Evolutionary conservation across 2,113 vertebrate species (phyloP).

Genomic region (Ploceus nigricollis): DNA sequence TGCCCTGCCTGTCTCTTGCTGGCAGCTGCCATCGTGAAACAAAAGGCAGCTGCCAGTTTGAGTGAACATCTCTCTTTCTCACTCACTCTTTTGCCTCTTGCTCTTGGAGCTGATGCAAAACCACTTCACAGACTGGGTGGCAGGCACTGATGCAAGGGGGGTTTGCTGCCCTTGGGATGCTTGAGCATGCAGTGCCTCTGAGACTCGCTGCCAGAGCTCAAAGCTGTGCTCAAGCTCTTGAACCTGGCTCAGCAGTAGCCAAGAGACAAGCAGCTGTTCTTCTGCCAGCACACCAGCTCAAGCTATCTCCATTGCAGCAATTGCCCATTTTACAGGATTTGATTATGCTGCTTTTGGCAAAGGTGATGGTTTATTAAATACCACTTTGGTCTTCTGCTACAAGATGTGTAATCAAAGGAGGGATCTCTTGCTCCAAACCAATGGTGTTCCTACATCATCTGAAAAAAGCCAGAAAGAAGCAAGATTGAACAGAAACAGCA

Average conservation of each 20-base stretch:
- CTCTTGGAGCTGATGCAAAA: constrained; percentile 48
- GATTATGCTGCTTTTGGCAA: constrained; percentile 45
- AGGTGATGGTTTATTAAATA: constrained; percentile 45
- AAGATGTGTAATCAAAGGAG: background rate
- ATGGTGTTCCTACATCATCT: background rate
- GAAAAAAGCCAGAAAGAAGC: background rate
- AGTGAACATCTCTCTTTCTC: constrained; percentile 66
- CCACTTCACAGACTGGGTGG: constrained; percentile 34
- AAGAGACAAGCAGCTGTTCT: background rate
- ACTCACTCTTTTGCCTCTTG: background rate
- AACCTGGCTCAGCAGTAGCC: constrained; percentile 16
- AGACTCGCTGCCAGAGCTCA: background rate
- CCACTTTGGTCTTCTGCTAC: constrained; percentile 13
- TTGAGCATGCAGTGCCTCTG: background rate
- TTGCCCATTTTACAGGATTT: background rate
- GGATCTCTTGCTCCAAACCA: background rate
- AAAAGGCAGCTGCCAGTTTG: constrained; percentile 72
- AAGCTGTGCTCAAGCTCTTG: background rate
- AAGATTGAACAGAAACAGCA: background rate
- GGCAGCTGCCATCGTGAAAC: constrained; percentile 62
- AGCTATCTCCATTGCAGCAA: background rate
- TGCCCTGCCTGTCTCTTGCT: constrained; percentile 65
- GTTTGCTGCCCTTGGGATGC: constrained; percentile 4
- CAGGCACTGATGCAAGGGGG: background rate
- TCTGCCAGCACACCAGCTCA: constrained; percentile 17